These are phyloP conservation scores for Chondrilla cf. caribensis DNA, from an alignment of 37 sponge, comb jelly and placozoan species.

Conservation along the genomic window DNA sequence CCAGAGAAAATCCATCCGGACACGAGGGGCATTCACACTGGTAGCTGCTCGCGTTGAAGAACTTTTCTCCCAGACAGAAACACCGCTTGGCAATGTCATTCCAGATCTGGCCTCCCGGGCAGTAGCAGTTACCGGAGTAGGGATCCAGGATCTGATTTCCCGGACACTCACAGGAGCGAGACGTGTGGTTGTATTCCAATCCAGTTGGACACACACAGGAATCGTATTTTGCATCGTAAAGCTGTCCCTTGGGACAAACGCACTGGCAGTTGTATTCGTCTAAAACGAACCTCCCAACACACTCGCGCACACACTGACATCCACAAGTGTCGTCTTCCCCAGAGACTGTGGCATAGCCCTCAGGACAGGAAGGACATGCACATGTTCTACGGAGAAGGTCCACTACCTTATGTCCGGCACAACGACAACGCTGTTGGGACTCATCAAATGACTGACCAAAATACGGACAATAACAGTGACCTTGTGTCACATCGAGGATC, in stretches of 20 bases:
- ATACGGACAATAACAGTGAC: constrained; percentile 2
- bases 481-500: not conserved
- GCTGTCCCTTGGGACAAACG: not conserved
- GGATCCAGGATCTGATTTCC: constrained; percentile 1
- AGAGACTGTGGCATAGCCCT: not conserved
- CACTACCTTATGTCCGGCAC: constrained; percentile 11
- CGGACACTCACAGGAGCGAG: not conserved
- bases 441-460: not conserved
- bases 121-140: not conserved
- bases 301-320: constrained; percentile 5
- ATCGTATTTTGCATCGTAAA: not conserved
- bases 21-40: not conserved
- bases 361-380: constrained; percentile 4
- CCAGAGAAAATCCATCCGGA: not conserved
- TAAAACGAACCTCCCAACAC: not conserved
- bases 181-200: not conserved
- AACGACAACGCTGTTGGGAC: not conserved
- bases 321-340: not conserved
- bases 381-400: not conserved
- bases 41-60: not conserved
- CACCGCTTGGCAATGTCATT: not conserved
- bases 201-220: not conserved
- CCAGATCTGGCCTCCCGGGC: not conserved
- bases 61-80: constrained; percentile 3
- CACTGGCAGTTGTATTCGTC: not conserved